A percentile compares a stretch with the other conserved stretches of the same genome.
These are phyloP conservation scores for Semibalanus balanoides DNA, from an alignment of 1,140 invertebrate genomes.

Conservation along the genomic window DNA sequence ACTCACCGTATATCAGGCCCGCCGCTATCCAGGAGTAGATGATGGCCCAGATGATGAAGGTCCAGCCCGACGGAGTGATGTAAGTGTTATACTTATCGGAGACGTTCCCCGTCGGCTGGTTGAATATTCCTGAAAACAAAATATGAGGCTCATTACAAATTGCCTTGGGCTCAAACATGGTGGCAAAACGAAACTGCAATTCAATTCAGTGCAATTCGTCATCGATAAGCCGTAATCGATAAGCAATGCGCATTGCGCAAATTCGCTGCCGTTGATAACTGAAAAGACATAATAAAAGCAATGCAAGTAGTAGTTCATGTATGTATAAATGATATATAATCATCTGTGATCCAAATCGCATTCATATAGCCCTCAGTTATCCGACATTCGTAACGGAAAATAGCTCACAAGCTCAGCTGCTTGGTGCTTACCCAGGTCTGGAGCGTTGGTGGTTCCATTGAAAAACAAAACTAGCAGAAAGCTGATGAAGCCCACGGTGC, in stretches of 20 bases:
- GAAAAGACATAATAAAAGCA: neutral
- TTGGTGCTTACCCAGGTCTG: neutral
- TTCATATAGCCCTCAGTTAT: too few species aligned
- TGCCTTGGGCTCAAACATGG: neutral
- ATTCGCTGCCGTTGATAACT: too few species aligned
- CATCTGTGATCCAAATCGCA: neutral
- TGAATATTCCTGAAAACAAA: slow-evolving; percentile 13
- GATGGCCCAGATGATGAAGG: slow-evolving; percentile 17
- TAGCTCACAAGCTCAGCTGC: neutral
- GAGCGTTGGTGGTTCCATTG: neutral
- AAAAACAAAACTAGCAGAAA: neutral
- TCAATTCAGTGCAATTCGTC: neutral
- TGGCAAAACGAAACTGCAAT: neutral
- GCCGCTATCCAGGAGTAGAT: slow-evolving; percentile 13
- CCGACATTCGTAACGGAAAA: neutral
- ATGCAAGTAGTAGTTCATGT: neutral
- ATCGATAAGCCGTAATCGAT: too few species aligned
- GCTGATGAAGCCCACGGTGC: neutral
- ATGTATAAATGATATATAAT: neutral
- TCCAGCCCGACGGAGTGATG: slow-evolving; percentile 16
- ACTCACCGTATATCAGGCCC: slow-evolving; percentile 15
- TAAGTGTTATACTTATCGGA: slow-evolving; percentile 10
- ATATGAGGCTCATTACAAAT: neutral
- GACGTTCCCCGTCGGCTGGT: slow-evolving; percentile 14
- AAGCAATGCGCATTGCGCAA: too few species aligned